Evolutionary conservation across 2,888 invertebrate species (phyloP).

Genomic region (Hedya salicella): DNA sequence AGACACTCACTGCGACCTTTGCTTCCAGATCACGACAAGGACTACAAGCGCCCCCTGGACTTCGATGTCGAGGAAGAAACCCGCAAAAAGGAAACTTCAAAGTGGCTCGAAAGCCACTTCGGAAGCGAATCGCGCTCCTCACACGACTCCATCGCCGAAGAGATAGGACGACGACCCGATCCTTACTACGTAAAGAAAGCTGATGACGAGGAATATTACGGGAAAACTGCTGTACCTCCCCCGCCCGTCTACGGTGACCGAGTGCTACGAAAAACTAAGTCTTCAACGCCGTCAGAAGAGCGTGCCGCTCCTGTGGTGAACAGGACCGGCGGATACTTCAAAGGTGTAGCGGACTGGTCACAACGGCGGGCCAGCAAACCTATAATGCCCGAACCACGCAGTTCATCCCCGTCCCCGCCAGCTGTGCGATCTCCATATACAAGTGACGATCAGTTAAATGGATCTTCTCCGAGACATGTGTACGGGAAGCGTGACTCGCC

Average conservation of each 20-base stretch:
- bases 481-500: constrained; percentile 78
- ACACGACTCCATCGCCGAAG: constrained; percentile 88
- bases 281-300: constrained; percentile 83
- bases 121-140: constrained; percentile 94
- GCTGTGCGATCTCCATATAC: constrained; percentile 75
- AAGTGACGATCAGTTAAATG: constrained; percentile 72
- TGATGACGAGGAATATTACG: constrained; percentile 79
- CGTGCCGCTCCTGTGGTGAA: constrained; percentile 71
- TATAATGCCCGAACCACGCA: constrained; percentile 80
- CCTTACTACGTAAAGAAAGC: constrained; percentile 91
- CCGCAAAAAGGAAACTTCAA: constrained; percentile 94
- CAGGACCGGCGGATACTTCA: constrained; percentile 86
- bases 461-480: constrained; percentile 73
- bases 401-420: constrained; percentile 77
- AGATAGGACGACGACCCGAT: constrained; percentile 86
- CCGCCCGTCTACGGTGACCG: constrained; percentile 77
- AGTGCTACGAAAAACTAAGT: constrained; percentile 81
- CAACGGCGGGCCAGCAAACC: constrained; percentile 86
- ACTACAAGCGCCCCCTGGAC: constrained; percentile 92
- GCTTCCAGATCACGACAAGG: constrained; percentile 89
- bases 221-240: constrained; percentile 75
- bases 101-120: constrained; percentile 96
- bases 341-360: constrained; percentile 92
- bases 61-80: constrained; percentile 95
- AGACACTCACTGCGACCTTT: constrained; percentile 55